Evolutionary conservation across 1,140 invertebrate genomes (phyloP), one percentile per base, ranked within the genome.

Genomic region (Papilio polyxenes): DNA sequence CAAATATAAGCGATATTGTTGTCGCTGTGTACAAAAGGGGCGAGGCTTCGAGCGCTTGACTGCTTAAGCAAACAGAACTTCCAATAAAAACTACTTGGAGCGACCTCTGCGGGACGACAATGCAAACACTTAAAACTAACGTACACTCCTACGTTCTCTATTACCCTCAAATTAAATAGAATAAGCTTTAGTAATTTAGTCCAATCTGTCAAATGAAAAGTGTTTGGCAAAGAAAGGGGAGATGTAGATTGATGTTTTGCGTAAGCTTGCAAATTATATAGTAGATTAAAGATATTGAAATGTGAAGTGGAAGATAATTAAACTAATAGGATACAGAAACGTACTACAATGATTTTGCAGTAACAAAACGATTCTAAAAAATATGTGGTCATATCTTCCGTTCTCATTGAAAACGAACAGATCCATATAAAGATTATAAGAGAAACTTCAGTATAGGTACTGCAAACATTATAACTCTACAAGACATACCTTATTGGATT

Each of bases 141-240:
- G 84, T 79, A 83, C 86, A 82, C 88, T 89, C 86, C 85, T 85
- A 85, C 85, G 85, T 86, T 91, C 86, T 84, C 86, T 87, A 89
- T 92, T 91, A 87, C 90, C 87, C 90, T 92, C 87, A 92, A 91
- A 92, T 92, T 92, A 93, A 92, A 93, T 90, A 92, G 92, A 92
- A 92, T 91, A 91, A 89, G 86, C 90, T 89, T 85, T 85, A 90
- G 88, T 92, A 89, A 92, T 92, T 91, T 90, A 92, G 91, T 87
- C 86, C 90, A 91, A 94, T 92, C 92, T 94, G 92, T 94, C 92
- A 94, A 94, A 92, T 91, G 92, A 91, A 92, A 88, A 94, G 92
- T 93, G 91, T 87, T 94, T 59, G 84, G 92, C 87, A 94, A 94
- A 94, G 92, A 94, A 87, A 93, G 92, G 92, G 90, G 87, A 85